Base-by-base conservation (phyloP, 1,140 invertebrate species). In the Bilobella aurantiaca region DNA sequence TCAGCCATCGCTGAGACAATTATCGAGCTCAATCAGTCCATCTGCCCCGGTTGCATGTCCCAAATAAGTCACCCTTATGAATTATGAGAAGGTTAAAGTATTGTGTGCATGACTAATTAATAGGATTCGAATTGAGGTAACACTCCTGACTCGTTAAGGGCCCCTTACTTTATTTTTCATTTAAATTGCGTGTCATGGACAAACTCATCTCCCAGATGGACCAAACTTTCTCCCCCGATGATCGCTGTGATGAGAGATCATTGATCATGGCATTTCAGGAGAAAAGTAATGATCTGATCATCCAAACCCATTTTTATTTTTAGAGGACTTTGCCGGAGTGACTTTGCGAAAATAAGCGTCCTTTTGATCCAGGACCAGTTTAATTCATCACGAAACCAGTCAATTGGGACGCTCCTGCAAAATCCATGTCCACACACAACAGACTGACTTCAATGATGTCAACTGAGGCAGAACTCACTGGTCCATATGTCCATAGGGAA, bases 151-250 rank as follows among this genome's bases (percentile, higher is more conserved):
- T n/a, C n/a, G n/a, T n/a, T n/a, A 5, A 12, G 49, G 49, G 8
- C 8, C 34, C 18, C 8, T 18, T 42, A 42, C 34, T 53, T 53
- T 23, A 53, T 53, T 53, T 53, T 53, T 53, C 18, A 12, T 18
- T 53, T 53, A 53, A 53, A 53, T 53, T 53, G 49, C 49, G 49
- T 53, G 49, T 53, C 49, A 53, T 53, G 49, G 23, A 53, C 49
- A 53, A 53, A 53, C 12, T 53, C 5, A 16, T 16, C 23, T 53
- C 25, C 49, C 49, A 53, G 49, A 42, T 42, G 34, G 34, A 42
- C 34, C 18, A 12, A 5, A 53, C 14, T 23, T 23, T 23, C 14
- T 53, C 25, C 21, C 49, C 14, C 14, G 49, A 12, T 53, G 49
- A 53, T 53, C 14, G 25, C 34, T 42, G 8, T 42, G 49, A 5